Evolutionary conservation across 1,140 invertebrate species (phyloP).

Genomic region (Ceratoteleas bidentatus): DNA sequence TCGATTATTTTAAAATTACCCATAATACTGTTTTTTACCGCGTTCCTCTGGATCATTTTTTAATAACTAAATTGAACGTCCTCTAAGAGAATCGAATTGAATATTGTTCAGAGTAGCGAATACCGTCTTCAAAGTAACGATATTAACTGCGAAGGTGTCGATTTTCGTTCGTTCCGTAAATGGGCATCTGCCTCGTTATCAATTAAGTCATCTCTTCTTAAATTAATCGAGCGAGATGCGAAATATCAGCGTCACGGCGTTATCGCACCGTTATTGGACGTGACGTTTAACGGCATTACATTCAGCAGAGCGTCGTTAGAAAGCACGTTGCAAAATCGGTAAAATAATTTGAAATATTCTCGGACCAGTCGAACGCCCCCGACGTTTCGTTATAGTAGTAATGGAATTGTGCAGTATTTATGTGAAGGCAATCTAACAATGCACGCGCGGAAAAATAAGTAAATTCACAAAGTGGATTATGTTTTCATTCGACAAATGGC

Average conservation of each 20-base stretch:
- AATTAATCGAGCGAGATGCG: slow-evolving; percentile 67
- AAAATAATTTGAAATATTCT: slow-evolving; percentile 31
- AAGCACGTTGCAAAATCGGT: slow-evolving; percentile 14
- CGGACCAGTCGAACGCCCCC: background rate
- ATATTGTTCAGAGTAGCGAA: slow-evolving; percentile 41
- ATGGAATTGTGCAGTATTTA: slow-evolving; percentile 28
- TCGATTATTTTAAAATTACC: too few species aligned
- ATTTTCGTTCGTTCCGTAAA: slow-evolving; percentile 48
- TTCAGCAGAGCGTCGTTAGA: slow-evolving; percentile 57
- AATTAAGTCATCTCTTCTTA: slow-evolving; percentile 68
- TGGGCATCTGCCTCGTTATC: slow-evolving; percentile 61
- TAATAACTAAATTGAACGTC: slow-evolving; percentile 32
- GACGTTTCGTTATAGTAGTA: slow-evolving; percentile 9
- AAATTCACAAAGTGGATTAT: slow-evolving; percentile 1
- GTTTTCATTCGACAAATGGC: slow-evolving; percentile 20
- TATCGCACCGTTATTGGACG: slow-evolving; percentile 53
- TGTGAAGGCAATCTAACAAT: slow-evolving; percentile 3
- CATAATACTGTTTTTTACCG: background rate
- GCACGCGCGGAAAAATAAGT: background rate
- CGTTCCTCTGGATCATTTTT: slow-evolving; percentile 9
- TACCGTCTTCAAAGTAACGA: slow-evolving; percentile 30
- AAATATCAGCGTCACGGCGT: slow-evolving; percentile 67
- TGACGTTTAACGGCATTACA: slow-evolving; percentile 60
- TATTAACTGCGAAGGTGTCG: slow-evolving; percentile 45
- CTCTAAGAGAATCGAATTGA: slow-evolving; percentile 31